Evolutionary conservation across 2,797 vertebrate species (phyloP).

Genomic region (Rhinella marina): DNA sequence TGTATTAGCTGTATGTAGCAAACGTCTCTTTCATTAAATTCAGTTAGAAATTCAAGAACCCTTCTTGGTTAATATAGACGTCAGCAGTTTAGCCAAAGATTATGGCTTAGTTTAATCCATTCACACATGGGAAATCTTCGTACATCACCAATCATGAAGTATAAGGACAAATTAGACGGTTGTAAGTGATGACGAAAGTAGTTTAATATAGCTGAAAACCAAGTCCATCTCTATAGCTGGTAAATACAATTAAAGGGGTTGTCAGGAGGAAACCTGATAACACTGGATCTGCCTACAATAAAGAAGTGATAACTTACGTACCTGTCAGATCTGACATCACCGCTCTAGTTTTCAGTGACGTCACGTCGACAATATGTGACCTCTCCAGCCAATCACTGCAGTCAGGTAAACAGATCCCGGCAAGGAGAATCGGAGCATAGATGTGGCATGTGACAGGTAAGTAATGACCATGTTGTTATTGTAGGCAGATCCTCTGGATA

Average conservation of each 20-base stretch:
- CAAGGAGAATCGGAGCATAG: too few relatives aligned
- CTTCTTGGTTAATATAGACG: not conserved
- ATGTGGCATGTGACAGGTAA: too few relatives aligned
- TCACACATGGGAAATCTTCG: not conserved
- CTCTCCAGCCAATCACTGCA: too few relatives aligned
- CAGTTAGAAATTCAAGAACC: not conserved
- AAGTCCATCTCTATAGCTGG: not conserved
- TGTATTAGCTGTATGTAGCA: not conserved
- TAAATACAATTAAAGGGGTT: not conserved
- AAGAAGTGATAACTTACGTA: too few relatives aligned
- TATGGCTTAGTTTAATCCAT: not conserved
- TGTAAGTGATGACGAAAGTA: not conserved
- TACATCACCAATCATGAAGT: not conserved
- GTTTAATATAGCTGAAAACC: not conserved
- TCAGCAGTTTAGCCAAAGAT: not conserved
- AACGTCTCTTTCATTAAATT: not conserved
- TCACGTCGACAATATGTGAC: too few relatives aligned
- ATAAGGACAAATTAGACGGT: not conserved
- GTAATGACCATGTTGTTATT: too few relatives aligned
- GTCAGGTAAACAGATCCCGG: too few relatives aligned
- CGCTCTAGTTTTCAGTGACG: too few relatives aligned
- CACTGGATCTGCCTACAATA: too few relatives aligned
- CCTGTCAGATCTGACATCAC: too few relatives aligned
- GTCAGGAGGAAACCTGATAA: too few relatives aligned
- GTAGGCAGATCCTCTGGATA: too few relatives aligned